phyloP scores from a whole-genome alignment of 2,888 invertebrate species.

The Agrilus cyanescens region DNA sequence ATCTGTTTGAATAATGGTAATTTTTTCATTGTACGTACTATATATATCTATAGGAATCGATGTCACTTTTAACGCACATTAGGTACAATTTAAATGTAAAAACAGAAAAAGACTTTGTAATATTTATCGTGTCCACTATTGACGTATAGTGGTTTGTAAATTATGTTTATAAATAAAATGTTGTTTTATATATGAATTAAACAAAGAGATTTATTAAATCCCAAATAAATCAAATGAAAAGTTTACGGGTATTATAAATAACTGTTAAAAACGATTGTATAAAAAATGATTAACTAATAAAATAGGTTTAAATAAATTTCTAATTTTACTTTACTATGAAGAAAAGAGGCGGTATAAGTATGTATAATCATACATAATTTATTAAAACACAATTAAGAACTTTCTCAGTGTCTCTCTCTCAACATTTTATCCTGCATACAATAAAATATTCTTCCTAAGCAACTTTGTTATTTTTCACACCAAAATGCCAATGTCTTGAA shows the following conservation, averaged over 20 bases:
- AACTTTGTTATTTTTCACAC: too few species aligned
- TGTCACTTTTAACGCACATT: conserved; percentile 29
- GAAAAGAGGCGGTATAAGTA: too few species aligned
- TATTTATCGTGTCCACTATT: conserved; percentile 31
- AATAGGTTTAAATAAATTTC: conserved; percentile 19
- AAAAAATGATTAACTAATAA: conserved; percentile 30
- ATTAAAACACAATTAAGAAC: too few species aligned
- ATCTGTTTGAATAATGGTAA: too few species aligned
- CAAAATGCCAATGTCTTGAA: too few species aligned
- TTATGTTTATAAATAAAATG: conserved; percentile 38
- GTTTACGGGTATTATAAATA: conserved; percentile 35
- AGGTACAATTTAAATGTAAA: conserved; percentile 27
- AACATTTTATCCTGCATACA: too few species aligned
- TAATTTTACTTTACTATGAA: conserved; percentile 14
- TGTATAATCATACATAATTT: too few species aligned
- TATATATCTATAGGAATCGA: conserved; percentile 10
- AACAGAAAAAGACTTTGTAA: conserved; percentile 29
- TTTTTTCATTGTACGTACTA: too few species aligned
- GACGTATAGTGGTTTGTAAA: conserved; percentile 35
- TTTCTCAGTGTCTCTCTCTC: too few species aligned
- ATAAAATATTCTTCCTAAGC: too few species aligned
- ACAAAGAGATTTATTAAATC: conserved; percentile 33
- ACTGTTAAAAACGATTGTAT: conserved; percentile 32
- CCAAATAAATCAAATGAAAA: conserved; percentile 30
- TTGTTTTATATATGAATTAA: conserved; percentile 37